Evolutionary conservation across 2,113 vertebrate genomes (phyloP).

Genomic region (Muscicapa adusta): DNA sequence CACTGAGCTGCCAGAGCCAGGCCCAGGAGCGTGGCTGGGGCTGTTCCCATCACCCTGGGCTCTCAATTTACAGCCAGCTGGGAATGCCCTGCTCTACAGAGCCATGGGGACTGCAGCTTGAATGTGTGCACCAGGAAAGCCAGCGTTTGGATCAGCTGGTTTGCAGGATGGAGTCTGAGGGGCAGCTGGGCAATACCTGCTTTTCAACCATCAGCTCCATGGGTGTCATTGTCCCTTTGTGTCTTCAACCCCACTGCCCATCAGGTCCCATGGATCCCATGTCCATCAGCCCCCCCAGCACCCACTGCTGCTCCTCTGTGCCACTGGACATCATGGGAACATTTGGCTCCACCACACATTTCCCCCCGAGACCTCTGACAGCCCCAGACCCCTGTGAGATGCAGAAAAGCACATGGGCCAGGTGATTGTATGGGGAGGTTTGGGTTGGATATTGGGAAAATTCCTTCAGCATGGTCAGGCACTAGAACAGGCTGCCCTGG

Average conservation of each 20-base stretch:
- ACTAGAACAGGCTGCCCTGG: not conserved
- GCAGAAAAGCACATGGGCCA: accelerated
- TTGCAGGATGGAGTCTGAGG: not conserved
- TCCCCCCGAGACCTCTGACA: accelerated
- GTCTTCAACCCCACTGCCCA: not conserved
- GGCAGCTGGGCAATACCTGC: accelerated
- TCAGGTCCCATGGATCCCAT: not conserved
- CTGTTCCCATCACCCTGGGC: not conserved
- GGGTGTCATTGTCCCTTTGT: not conserved
- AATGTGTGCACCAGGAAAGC: accelerated
- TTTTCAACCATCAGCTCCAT: not conserved
- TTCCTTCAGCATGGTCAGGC: not conserved
- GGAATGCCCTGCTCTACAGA: not conserved
- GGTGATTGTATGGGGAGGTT: not conserved
- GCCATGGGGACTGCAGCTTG: accelerated
- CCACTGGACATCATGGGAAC: accelerated
- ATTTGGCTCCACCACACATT: accelerated
- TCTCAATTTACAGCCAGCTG: not conserved
- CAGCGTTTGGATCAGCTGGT: accelerated
- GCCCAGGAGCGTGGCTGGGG: not conserved
- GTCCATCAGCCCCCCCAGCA: not conserved
- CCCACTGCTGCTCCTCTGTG: not conserved
- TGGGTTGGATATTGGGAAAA: not conserved
- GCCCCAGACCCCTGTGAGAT: accelerated
- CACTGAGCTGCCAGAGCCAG: not conserved